Conservation (phyloP, 2,113 vertebrate species). For the Glareola pratincola region DNA sequence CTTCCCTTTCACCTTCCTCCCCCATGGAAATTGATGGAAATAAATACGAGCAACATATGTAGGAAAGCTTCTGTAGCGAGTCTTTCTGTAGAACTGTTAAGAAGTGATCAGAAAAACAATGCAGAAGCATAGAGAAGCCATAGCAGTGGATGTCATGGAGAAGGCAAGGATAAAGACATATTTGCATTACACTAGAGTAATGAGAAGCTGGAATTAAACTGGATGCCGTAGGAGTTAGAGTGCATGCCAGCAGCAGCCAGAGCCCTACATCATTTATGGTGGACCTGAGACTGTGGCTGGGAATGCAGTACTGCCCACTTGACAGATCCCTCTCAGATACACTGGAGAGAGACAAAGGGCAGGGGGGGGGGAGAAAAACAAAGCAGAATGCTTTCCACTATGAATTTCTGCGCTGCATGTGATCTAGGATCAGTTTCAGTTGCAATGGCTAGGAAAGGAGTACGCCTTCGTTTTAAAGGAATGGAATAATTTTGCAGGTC, state of each 20-base stretch:
- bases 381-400: not conserved
- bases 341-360: not conserved
- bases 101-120: not conserved
- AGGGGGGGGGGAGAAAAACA: accelerated
- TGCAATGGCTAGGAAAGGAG: not conserved
- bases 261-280: not conserved
- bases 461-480: not conserved
- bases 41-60: not conserved
- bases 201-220: not conserved
- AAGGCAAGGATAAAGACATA: not conserved
- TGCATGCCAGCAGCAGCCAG: not conserved
- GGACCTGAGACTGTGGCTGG: not conserved
- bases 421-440: not conserved
- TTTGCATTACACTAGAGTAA: not conserved
- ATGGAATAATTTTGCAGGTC: not conserved
- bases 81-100: not conserved
- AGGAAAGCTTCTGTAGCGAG: not conserved
- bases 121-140: not conserved
- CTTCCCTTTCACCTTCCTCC: not conserved
- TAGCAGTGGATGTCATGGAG: not conserved
- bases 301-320: not conserved
- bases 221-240: not conserved
- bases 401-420: not conserved
- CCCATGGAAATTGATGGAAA: not conserved
- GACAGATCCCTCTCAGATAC: not conserved